Evolutionary conservation across 2,797 vertebrate species (phyloP).

Genomic region (Gymnoscopelus microlampas): DNA sequence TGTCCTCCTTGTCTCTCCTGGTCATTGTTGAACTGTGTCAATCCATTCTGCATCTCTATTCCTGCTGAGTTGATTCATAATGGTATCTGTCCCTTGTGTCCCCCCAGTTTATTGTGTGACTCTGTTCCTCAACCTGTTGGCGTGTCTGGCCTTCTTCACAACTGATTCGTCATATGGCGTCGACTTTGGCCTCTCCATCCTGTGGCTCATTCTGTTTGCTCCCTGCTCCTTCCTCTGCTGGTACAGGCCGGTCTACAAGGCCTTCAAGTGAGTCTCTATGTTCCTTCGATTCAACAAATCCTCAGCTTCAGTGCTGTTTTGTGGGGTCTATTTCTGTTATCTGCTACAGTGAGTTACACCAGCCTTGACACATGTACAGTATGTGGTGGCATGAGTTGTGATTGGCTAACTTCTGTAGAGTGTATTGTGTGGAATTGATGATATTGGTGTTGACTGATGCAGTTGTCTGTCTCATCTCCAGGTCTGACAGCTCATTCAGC

Average conservation of each 20-base stretch:
- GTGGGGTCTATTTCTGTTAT: no score
- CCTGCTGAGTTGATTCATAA: background rate
- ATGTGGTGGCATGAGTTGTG: no score
- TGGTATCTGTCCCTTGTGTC: background rate
- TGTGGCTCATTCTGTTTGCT: constrained; percentile 93
- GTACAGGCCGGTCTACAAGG: constrained; percentile 97
- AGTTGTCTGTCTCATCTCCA: constrained; percentile 65
- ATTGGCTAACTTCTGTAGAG: background rate
- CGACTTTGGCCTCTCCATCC: constrained; percentile 92
- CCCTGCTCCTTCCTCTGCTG: constrained; percentile 98
- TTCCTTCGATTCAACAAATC: no score
- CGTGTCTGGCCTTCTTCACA: constrained; percentile 91
- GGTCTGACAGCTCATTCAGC: constrained; percentile 97
- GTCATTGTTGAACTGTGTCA: no score
- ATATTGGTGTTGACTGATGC: background rate
- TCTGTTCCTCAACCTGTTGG: constrained; percentile 93
- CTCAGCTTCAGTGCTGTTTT: no score
- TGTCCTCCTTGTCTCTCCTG: no score
- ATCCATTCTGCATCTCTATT: background rate
- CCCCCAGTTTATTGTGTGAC: constrained; percentile 89
- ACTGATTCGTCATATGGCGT: constrained; percentile 56
- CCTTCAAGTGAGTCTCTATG: constrained; percentile 87
- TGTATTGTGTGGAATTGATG: background rate
- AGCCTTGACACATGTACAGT: no score
- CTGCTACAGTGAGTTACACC: no score